Percentiles rank a stretch among this genome's conserved stretches.
phyloP scores from a whole-genome alignment of 2,113 vertebrate species.

The Dromiciops gliroides region DNA sequence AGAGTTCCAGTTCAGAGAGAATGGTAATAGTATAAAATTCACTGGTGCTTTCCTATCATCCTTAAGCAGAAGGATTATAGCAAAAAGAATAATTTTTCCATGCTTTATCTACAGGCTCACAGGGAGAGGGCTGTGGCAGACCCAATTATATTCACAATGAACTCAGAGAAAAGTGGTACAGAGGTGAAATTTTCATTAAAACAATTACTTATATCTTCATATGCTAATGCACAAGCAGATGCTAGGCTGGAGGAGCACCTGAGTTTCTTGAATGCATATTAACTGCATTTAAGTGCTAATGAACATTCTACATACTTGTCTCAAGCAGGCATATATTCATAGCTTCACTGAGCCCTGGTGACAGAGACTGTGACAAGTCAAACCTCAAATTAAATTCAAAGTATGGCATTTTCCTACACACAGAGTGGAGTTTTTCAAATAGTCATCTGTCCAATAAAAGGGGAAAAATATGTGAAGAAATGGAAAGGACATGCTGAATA shows the following conservation, averaged over 20 bases:
- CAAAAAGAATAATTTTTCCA: slow-evolving; percentile 75
- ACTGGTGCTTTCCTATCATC: slow-evolving; percentile 78
- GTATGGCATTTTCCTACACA: slow-evolving; percentile 54
- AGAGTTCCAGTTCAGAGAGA: slow-evolving; percentile 73
- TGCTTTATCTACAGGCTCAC: slow-evolving; percentile 81
- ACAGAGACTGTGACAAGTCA: slow-evolving; percentile 63
- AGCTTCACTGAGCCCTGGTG: slow-evolving; percentile 70
- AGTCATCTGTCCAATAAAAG: slow-evolving; percentile 24
- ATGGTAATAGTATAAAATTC: slow-evolving; percentile 77
- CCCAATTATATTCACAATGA: slow-evolving; percentile 82
- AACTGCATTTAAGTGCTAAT: slow-evolving; percentile 71
- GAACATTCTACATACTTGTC: slow-evolving; percentile 72
- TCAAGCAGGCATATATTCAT: slow-evolving; percentile 67
- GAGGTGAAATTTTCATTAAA: slow-evolving; percentile 83
- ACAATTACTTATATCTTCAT: slow-evolving; percentile 81
- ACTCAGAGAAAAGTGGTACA: slow-evolving; percentile 73
- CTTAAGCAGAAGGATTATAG: slow-evolving; percentile 81
- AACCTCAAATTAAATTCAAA: slow-evolving; percentile 64
- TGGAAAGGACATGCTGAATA: not conserved
- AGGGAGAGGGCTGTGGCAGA: slow-evolving; percentile 77
- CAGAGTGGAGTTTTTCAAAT: slow-evolving; percentile 10
- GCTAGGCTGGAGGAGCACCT: slow-evolving; percentile 56
- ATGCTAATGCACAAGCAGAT: slow-evolving; percentile 77
- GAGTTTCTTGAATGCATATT: slow-evolving; percentile 74
- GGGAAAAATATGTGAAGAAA: not conserved